phyloP scores from a whole-genome alignment of 1,140 invertebrate genomes.

The Drosophila ambigua region DNA sequence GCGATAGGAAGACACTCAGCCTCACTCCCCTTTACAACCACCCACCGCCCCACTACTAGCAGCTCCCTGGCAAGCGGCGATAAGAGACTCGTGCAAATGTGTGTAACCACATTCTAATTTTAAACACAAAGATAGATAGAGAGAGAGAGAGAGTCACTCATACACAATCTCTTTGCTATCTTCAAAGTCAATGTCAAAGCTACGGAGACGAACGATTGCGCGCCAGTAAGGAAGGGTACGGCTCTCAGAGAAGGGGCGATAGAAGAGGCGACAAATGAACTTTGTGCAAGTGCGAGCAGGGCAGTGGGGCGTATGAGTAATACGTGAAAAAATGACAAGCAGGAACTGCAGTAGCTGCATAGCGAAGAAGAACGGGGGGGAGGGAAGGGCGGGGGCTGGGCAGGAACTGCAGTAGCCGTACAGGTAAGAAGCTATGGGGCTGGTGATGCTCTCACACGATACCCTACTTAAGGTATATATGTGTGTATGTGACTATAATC shows the following conservation, averaged over 20 bases:
- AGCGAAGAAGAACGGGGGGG: neutral
- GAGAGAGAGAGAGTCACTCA: constrained; percentile 17
- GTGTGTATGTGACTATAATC: too few species aligned
- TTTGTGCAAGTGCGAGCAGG: constrained; percentile 19
- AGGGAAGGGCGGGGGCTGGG: neutral
- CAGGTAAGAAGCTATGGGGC: too few species aligned
- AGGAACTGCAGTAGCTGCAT: constrained; percentile 42
- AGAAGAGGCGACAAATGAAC: constrained; percentile 33
- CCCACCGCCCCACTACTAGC: neutral
- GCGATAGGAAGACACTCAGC: constrained; percentile 47
- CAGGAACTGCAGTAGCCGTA: neutral
- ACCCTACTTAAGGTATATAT: too few species aligned
- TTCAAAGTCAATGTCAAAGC: constrained; percentile 80
- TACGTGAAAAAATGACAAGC: constrained; percentile 47
- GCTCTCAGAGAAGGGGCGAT: neutral
- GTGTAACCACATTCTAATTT: constrained; percentile 60
- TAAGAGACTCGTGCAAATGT: constrained; percentile 15
- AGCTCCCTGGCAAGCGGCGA: constrained; percentile 2
- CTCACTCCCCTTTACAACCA: neutral
- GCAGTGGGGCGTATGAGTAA: constrained; percentile 67
- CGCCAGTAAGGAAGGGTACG: neutral
- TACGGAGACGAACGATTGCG: constrained; percentile 8
- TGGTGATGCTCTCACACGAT: too few species aligned
- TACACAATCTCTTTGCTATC: constrained; percentile 48
- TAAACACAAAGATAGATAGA: constrained; percentile 32